phyloP scores from a whole-genome alignment of 1,140 invertebrate genomes.

The Spodoptera frugiperda region DNA sequence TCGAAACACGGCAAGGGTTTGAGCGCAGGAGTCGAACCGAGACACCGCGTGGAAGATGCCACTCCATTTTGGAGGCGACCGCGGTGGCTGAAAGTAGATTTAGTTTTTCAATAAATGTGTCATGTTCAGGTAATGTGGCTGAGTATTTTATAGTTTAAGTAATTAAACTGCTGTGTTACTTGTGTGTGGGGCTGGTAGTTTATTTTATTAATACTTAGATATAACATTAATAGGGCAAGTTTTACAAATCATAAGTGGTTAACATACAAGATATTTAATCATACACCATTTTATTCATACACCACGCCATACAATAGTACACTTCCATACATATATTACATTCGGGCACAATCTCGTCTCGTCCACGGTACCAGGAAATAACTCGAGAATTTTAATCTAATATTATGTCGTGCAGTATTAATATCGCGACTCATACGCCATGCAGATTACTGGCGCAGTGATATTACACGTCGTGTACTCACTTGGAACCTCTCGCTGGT shows the following conservation, averaged over 20 bases:
- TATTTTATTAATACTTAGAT: no score
- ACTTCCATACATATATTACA: no score
- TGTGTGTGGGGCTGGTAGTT: no score
- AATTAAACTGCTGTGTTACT: neutral
- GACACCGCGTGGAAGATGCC: conserved; percentile 66
- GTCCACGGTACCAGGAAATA: neutral
- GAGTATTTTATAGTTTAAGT: neutral
- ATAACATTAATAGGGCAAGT: no score
- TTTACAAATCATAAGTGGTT: no score
- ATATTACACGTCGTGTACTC: conserved; percentile 44
- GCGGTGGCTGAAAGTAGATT: conserved; percentile 66
- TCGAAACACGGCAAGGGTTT: conserved; percentile 59
- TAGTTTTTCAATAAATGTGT: neutral
- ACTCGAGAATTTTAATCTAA: conserved; percentile 6
- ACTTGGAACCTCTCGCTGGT: conserved; percentile 70
- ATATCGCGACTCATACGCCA: conserved; percentile 1
- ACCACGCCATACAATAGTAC: no score
- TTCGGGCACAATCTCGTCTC: no score
- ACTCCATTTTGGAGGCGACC: conserved; percentile 64
- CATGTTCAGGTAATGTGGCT: no score
- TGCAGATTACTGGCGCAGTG: conserved; percentile 32
- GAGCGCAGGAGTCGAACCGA: conserved; percentile 66
- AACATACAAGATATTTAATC: no score
- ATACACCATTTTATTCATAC: no score
- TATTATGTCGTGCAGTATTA: conserved; percentile 2